Percentiles rank a stretch among this genome's conserved stretches.
These are phyloP conservation scores for Aix galericulata DNA, from an alignment of 2,113 vertebrate genomes.

Conservation along the genomic window DNA sequence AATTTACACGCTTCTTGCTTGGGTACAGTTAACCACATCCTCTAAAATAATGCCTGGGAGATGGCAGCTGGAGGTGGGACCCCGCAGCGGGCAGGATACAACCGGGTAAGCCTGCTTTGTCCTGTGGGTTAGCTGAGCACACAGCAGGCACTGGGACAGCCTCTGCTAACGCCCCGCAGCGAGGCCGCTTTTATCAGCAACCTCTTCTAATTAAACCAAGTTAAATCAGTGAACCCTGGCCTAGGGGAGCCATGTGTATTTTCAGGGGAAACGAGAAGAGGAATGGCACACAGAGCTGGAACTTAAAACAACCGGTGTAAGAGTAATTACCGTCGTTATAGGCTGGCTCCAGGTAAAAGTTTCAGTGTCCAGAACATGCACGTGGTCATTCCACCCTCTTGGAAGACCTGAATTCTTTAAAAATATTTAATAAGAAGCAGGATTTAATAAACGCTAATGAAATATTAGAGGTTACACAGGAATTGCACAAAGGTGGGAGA, in stretches of 20 bases:
- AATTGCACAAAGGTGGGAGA: background rate
- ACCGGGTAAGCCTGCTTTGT: background rate
- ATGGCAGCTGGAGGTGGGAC: background rate
- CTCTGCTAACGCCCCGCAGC: background rate
- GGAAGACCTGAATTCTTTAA: slow-evolving; percentile 84
- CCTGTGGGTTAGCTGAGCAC: background rate
- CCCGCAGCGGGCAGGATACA: background rate
- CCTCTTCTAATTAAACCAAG: no score
- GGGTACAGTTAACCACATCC: background rate
- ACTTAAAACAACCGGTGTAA: background rate
- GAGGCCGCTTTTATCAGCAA: background rate
- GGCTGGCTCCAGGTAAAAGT: slow-evolving; percentile 91
- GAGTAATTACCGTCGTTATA: slow-evolving; percentile 84
- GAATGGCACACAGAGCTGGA: background rate
- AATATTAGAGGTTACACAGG: background rate
- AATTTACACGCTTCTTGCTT: background rate
- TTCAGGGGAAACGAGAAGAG: background rate
- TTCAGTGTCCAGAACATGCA: slow-evolving; percentile 93
- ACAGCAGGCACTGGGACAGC: background rate
- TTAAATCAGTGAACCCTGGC: background rate
- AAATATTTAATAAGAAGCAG: background rate
- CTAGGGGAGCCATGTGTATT: background rate
- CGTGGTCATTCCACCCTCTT: slow-evolving; percentile 96
- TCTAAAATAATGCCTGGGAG: background rate
- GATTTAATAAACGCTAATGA: background rate